phyloP scores from a whole-genome alignment of 2,113 vertebrate genomes.

The Uropsilus gracilis region DNA sequence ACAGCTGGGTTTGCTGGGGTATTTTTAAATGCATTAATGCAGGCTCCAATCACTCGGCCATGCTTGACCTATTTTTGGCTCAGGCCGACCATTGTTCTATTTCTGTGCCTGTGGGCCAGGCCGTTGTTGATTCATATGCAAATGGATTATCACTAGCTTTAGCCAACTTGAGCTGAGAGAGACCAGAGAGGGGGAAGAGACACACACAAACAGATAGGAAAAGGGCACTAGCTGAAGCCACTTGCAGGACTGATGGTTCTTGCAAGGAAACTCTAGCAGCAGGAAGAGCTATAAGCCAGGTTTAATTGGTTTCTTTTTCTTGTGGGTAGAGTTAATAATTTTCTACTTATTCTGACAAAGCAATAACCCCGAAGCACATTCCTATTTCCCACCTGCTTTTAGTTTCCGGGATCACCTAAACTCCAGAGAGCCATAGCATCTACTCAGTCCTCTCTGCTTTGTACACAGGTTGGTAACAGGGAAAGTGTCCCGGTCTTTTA shows the following conservation, averaged over 20 bases:
- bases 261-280: conserved; percentile 61
- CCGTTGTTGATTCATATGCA: conserved; percentile 99
- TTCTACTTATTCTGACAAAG: conserved; percentile 71
- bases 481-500: conserved; percentile 44
- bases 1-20: conserved; percentile 99
- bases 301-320: conserved; percentile 77
- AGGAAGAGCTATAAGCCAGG: conserved; percentile 65
- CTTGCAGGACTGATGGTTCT: conserved; percentile 66
- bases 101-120: conserved; percentile 97
- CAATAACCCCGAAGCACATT: conserved; percentile 78
- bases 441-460: conserved; percentile 47
- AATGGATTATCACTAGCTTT: conserved; percentile 92
- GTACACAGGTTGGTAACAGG: conserved; percentile 72
- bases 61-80: conserved; percentile 99
- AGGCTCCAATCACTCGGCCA: conserved; percentile 97
- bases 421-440: conserved; percentile 67
- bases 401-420: conserved; percentile 79
- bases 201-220: conserved; percentile 61
- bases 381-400: conserved; percentile 85
- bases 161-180: conserved; percentile 85
- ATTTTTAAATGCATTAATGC: conserved; percentile 99
- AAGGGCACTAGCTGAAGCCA: conserved; percentile 67
- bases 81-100: conserved; percentile 99
- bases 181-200: conserved; percentile 71
- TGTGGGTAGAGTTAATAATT: conserved; percentile 69